Percentiles rank a stretch among this genome's conserved stretches.
Conservation (phyloP, 2,797 vertebrate species). For the Semaprochilodus insignis region DNA sequence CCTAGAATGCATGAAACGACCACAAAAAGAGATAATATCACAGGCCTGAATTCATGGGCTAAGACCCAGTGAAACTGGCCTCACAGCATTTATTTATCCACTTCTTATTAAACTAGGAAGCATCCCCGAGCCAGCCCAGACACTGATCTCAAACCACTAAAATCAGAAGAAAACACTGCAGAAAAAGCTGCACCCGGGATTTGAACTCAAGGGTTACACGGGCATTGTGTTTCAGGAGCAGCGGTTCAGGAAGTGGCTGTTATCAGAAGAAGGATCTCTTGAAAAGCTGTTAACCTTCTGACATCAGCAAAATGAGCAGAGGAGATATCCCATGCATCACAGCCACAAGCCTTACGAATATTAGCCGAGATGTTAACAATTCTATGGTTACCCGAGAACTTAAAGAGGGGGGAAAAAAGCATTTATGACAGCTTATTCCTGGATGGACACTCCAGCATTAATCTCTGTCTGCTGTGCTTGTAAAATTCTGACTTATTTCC, state of each 20-base stretch:
- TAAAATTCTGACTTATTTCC: neutral
- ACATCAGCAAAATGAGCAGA: constrained; percentile 49
- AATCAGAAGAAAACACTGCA: constrained; percentile 12
- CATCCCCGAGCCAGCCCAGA: neutral
- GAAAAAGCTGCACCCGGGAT: constrained; percentile 8
- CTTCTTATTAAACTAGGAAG: neutral
- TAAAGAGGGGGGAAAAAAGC: neutral
- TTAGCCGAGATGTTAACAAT: constrained; percentile 14
- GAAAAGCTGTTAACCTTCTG: constrained; percentile 56
- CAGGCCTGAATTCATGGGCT: no score
- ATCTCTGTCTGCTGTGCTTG: neutral
- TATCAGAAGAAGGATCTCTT: constrained; percentile 44
- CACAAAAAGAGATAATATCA: no score
- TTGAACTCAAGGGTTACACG: constrained; percentile 18
- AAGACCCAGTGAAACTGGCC: no score
- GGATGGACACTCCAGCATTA: neutral
- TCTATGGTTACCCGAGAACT: neutral
- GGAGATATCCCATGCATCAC: constrained; percentile 14
- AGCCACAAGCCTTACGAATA: neutral
- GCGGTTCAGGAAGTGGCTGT: constrained; percentile 19
- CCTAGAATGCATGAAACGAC: no score
- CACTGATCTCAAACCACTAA: neutral
- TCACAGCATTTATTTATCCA: no score
- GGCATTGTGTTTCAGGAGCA: constrained; percentile 36
- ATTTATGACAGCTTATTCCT: neutral